Conservation (phyloP, 2,888 invertebrate genomes). For the Cataglyphis altisquamis region DNA sequence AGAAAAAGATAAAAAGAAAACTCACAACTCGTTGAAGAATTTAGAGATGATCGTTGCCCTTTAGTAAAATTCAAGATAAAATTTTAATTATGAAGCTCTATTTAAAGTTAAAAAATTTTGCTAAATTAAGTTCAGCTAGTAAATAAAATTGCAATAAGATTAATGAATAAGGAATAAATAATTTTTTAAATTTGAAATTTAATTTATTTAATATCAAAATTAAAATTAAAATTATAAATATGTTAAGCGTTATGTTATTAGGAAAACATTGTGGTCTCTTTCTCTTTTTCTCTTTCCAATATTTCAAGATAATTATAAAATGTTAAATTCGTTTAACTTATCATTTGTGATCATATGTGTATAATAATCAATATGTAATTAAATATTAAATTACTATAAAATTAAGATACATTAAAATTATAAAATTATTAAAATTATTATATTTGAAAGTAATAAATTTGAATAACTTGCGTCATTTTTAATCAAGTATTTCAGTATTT, state of each 20-base stretch:
- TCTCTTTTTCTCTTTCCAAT: not conserved
- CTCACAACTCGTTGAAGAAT: not conserved
- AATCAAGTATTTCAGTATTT: not conserved
- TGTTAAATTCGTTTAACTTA: not conserved
- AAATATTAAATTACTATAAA: not conserved
- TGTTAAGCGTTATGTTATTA: not conserved
- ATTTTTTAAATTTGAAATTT: not conserved
- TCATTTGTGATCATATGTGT: not conserved
- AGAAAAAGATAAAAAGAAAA: not conserved
- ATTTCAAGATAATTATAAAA: not conserved
- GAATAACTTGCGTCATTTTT: not conserved
- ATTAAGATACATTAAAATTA: not conserved
- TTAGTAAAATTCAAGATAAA: constrained; percentile 7
- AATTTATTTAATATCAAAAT: constrained; percentile 6
- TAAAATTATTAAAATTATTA: not conserved
- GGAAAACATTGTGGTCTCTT: not conserved
- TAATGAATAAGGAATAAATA: not conserved
- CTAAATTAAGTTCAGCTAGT: not conserved
- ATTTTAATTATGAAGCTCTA: not conserved
- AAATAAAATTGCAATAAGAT: not conserved
- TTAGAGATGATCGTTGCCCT: not conserved
- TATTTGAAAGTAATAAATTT: not conserved
- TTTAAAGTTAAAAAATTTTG: not conserved
- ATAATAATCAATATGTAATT: not conserved
- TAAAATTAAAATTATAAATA: not conserved